Conservation (phyloP, 2,113 vertebrate species). For the Scomber japonicus region DNA sequence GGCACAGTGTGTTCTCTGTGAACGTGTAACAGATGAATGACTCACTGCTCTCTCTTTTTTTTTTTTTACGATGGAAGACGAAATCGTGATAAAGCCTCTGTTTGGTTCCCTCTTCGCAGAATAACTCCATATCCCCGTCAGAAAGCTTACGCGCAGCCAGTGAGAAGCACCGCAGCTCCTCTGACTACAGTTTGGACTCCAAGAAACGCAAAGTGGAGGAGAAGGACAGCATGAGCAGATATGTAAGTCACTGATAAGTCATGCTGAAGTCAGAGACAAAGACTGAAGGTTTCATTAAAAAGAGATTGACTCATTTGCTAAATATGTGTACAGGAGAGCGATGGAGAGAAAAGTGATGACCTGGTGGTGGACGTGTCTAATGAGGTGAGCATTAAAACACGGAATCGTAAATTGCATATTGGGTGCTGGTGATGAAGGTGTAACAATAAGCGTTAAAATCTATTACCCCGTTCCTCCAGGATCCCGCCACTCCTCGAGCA, state of each 20-base stretch:
- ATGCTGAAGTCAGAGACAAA: neutral
- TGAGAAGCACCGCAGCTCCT: constrained; percentile 94
- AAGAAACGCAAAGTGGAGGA: constrained; percentile 97
- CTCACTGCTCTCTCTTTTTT: constrained; percentile 29
- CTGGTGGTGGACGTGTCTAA: constrained; percentile 97
- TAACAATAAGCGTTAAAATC: constrained; percentile 6
- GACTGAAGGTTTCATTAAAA: neutral
- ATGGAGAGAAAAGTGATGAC: constrained; percentile 98
- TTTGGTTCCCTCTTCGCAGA: constrained; percentile 83
- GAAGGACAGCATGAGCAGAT: constrained; percentile 96
- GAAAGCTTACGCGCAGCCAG: constrained; percentile 93
- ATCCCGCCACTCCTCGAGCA: constrained; percentile 95
- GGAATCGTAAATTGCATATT: neutral
- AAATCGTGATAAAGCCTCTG: constrained; percentile 57
- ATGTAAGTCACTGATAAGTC: constrained; percentile 83
- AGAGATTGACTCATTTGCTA: constrained; percentile 6
- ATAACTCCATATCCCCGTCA: constrained; percentile 94
- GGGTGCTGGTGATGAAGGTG: neutral
- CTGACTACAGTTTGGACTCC: constrained; percentile 93
- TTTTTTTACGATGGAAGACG: constrained; percentile 24
- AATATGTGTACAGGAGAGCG: constrained; percentile 90
- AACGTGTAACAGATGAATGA: constrained; percentile 64
- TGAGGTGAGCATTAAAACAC: constrained; percentile 85
- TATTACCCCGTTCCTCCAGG: constrained; percentile 78
- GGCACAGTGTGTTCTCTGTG: constrained; percentile 53